These are phyloP conservation scores for Epinotia demarniana DNA, from an alignment of 2,888 invertebrate genomes.

Conservation along the genomic window DNA sequence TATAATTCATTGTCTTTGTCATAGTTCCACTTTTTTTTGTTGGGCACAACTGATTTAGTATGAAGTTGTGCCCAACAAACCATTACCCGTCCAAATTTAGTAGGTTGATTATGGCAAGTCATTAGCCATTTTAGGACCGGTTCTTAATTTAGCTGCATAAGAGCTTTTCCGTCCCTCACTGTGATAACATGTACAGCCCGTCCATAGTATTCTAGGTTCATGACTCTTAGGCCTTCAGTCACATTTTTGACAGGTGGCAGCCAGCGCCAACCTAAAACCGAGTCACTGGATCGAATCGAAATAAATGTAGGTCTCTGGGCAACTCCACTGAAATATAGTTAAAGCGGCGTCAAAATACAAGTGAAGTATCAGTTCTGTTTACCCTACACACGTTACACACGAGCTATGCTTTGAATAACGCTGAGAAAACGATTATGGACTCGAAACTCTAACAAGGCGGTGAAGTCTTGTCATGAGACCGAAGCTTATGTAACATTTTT, in stretches of 20 bases:
- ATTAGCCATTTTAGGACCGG: too few species aligned
- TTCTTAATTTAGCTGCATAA: too few species aligned
- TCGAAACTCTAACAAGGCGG: conserved; percentile 59
- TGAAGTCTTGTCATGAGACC: conserved; percentile 74
- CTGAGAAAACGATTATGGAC: conserved; percentile 61
- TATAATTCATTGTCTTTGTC: too few species aligned
- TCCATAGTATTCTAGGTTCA: too few species aligned
- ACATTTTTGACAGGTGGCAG: conserved; percentile 41
- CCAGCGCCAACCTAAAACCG: conserved; percentile 52
- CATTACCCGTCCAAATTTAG: too few species aligned
- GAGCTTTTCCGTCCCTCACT: too few species aligned
- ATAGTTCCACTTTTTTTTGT: too few species aligned
- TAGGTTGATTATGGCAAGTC: too few species aligned
- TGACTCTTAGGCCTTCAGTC: conserved; percentile 18
- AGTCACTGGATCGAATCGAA: conserved; percentile 62
- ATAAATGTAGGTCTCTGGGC: conserved; percentile 79
- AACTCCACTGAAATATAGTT: conserved; percentile 61
- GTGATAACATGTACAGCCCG: too few species aligned
- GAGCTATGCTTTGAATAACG: conserved; percentile 72
- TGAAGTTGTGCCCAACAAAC: too few species aligned
- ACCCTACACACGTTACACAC: conserved; percentile 59
- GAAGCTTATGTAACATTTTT: conserved; percentile 80
- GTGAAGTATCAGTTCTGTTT: conserved; percentile 75
- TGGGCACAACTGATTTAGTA: too few species aligned
- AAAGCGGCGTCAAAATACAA: conserved; percentile 71